Conservation (phyloP, 2,113 vertebrate species). For the Thinocorus orbignyianus region DNA sequence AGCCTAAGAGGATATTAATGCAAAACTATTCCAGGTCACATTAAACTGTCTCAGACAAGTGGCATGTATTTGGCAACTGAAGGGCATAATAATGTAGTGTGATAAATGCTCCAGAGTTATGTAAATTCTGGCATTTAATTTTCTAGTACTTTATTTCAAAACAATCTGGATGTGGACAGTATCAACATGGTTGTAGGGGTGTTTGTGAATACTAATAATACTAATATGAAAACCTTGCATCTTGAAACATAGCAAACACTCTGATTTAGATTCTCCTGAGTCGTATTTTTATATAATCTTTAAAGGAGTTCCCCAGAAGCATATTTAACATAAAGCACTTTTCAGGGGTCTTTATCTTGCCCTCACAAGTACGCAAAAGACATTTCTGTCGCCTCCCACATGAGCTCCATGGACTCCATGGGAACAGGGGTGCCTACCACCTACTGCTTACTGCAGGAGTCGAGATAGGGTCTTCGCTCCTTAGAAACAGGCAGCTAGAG, state of each 20-base stretch:
- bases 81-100: not conserved
- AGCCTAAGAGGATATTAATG: not conserved
- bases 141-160: constrained; percentile 40
- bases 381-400: not conserved
- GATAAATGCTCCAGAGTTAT: not conserved
- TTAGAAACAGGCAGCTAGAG: not conserved
- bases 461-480: not conserved
- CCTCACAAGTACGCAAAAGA: not conserved
- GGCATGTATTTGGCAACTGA: not conserved
- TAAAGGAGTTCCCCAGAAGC: not conserved
- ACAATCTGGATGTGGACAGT: not conserved
- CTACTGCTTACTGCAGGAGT: not conserved
- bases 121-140: constrained; percentile 44
- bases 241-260: not conserved
- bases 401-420: not conserved
- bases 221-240: not conserved
- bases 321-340: not conserved
- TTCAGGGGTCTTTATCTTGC: not conserved
- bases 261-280: not conserved
- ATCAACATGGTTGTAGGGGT: not conserved
- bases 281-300: not conserved
- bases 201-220: not conserved
- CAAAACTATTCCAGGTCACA: not conserved
- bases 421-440: not conserved
- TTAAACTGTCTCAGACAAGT: not conserved